Conservation (phyloP, 2,888 invertebrate species). For the Tolmerus cingulatus region DNA sequence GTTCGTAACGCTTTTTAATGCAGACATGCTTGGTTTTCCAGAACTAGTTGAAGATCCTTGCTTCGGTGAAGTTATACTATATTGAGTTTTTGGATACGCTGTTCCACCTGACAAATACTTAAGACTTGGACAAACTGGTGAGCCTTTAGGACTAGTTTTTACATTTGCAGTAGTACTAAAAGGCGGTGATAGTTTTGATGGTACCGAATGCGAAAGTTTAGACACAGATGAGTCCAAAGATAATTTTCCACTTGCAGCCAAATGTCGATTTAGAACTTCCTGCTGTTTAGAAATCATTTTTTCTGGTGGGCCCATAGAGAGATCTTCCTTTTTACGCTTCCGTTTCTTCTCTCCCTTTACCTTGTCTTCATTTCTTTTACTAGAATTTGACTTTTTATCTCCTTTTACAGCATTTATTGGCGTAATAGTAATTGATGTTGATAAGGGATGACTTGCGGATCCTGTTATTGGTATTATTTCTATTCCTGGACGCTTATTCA, state of each 20-base stretch:
- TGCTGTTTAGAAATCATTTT: slow-evolving; percentile 73
- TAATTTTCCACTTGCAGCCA: slow-evolving; percentile 74
- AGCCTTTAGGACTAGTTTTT: slow-evolving; percentile 76
- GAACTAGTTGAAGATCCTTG: slow-evolving; percentile 72
- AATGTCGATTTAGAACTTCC: slow-evolving; percentile 75
- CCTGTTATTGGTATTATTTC: slow-evolving; percentile 84
- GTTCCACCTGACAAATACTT: slow-evolving; percentile 73
- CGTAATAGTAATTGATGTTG: slow-evolving; percentile 87
- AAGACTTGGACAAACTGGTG: slow-evolving; percentile 77
- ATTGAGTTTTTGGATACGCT: slow-evolving; percentile 77
- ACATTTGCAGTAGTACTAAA: slow-evolving; percentile 66
- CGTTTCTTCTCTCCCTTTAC: slow-evolving; percentile 74
- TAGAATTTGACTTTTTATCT: slow-evolving; percentile 57
- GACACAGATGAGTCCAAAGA: slow-evolving; percentile 71
- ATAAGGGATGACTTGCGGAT: slow-evolving; percentile 68
- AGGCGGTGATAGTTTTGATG: slow-evolving; percentile 69
- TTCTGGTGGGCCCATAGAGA: slow-evolving; percentile 67
- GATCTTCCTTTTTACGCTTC: slow-evolving; percentile 76
- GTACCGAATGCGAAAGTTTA: slow-evolving; percentile 76
- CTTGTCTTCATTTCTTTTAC: slow-evolving; percentile 63
- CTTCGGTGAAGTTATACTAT: slow-evolving; percentile 81
- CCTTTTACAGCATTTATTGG: slow-evolving; percentile 70
- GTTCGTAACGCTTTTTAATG: slow-evolving; percentile 80
- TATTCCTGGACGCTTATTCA: slow-evolving; percentile 78
- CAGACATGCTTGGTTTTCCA: slow-evolving; percentile 89